phyloP scores from a whole-genome alignment of 2,113 vertebrate genomes.

The Takifugu bimaculatus region DNA sequence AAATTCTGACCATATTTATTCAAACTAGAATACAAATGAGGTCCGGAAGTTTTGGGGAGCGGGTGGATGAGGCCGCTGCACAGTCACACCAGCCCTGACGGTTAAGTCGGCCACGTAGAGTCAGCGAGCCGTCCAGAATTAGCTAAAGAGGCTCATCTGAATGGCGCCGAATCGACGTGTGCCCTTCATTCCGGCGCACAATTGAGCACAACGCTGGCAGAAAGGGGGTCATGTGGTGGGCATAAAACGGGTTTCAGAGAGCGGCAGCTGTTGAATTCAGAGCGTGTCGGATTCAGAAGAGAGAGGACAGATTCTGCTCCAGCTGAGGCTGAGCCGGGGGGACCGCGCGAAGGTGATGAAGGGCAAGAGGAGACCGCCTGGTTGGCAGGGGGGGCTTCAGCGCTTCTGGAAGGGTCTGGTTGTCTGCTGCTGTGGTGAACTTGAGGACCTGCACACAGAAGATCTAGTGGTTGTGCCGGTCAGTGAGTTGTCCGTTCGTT shows the following conservation, averaged over 20 bases:
- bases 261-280: not conserved
- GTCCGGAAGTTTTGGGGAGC: not conserved
- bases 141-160: conserved; percentile 31
- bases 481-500: conserved; percentile 28
- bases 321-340: too few species aligned
- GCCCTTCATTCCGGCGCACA: conserved; percentile 41
- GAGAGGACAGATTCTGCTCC: not conserved
- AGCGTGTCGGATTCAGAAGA: conserved; percentile 1
- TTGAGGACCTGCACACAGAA: conserved; percentile 47
- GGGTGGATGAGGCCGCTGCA: not conserved
- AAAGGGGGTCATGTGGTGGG: conserved; percentile 24
- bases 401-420: conserved; percentile 27
- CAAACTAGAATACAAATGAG: conserved; percentile 45
- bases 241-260: not conserved
- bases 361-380: conserved; percentile 7
- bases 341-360: conserved; percentile 24
- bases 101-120: not conserved
- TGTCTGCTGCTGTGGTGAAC: conserved; percentile 35
- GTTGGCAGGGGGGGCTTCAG: conserved; percentile 16
- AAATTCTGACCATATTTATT: conserved; percentile 20
- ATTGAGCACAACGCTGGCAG: conserved; percentile 32
- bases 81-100: not conserved
- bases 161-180: conserved; percentile 29
- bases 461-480: conserved; percentile 63
- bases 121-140: conserved; percentile 5